Evolutionary conservation across 2,113 vertebrate species (phyloP), one percentile per base, ranked within the genome.

Genomic region (Takifugu flavidus): DNA sequence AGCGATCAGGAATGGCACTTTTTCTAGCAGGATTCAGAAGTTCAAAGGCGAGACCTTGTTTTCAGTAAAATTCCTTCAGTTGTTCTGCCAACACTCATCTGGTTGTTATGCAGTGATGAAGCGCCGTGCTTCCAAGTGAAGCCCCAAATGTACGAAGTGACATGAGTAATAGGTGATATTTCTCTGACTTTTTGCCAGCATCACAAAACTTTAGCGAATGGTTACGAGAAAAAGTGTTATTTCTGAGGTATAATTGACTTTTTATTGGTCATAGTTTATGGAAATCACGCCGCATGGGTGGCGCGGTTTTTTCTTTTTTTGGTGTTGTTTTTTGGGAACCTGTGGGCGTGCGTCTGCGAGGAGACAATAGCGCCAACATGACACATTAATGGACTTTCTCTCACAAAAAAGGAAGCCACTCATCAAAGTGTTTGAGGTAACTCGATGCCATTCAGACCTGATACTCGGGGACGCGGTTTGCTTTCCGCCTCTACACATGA

Each of bases 11-110:
- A 39, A 20, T 20, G 20, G 20, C 20, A 20, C 20, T 20, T 20
- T 39, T 8, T 39, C 34, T 39, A 11, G 34, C 34, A 39, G 34
- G 7, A 10, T 10, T 11, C 34, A 39, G 69, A 86, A 86, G 82
- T 85, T 87, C 79, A 87, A 89, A 86, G 82, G 77, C 85, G 64
- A 85, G 87, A 20, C 88, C 87, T 77, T 89, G 87, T 88, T 89
- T 88, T 89, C 87, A 88, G 89, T 88, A 83, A 89, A 91, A 91
- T 92, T 90, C 90, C 90, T 91, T 91, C 89, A 90, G 86, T 89
- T 86, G 85, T 89, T 59, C 81, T 70, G 82, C 87, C 82, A 85
- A 84, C 83, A 85, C 85, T 85, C 77, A 83, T 88, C 90, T 90
- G 89, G 91, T 92, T 91, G 88, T 88, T 89, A 89, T 91, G 90